Evolutionary conservation across 2,113 vertebrate species (phyloP).

Genomic region (Heterotilapia buettikoferi): DNA sequence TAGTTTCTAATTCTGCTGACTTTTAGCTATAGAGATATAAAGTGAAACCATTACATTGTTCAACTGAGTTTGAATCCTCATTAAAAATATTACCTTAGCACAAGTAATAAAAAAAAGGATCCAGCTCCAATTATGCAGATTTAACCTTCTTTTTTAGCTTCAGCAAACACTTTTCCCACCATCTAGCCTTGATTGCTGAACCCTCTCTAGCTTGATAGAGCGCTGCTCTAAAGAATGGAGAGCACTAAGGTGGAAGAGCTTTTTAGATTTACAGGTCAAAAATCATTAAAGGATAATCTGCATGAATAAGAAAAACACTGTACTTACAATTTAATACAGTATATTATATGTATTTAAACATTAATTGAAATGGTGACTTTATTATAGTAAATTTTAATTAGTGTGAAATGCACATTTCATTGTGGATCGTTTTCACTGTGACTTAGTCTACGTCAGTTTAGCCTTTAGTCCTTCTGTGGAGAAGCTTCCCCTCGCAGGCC

Average conservation of each 20-base stretch:
- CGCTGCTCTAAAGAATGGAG: not conserved
- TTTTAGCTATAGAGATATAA: not conserved
- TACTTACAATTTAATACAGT: not conserved
- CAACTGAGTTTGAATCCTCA: not conserved
- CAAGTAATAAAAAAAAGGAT: not conserved
- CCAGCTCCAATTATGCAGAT: not conserved
- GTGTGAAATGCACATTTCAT: not conserved
- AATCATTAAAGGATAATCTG: not conserved
- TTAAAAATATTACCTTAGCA: not conserved
- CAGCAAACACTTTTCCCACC: not conserved
- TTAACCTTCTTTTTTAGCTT: not conserved
- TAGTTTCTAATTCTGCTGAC: not conserved
- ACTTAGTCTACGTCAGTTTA: not conserved
- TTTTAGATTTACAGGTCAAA: not conserved
- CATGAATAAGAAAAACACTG: not conserved
- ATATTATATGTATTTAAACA: not conserved
- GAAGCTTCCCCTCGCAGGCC: not conserved
- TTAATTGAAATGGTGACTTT: not conserved
- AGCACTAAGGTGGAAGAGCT: not conserved
- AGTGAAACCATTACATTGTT: not conserved
- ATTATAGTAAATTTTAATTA: not conserved
- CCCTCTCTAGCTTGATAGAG: not conserved
- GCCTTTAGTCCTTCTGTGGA: not conserved
- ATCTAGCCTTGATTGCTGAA: not conserved
- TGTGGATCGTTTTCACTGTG: not conserved